phyloP scores from a whole-genome alignment of 2,888 invertebrate species.

The Melipona beecheii region DNA sequence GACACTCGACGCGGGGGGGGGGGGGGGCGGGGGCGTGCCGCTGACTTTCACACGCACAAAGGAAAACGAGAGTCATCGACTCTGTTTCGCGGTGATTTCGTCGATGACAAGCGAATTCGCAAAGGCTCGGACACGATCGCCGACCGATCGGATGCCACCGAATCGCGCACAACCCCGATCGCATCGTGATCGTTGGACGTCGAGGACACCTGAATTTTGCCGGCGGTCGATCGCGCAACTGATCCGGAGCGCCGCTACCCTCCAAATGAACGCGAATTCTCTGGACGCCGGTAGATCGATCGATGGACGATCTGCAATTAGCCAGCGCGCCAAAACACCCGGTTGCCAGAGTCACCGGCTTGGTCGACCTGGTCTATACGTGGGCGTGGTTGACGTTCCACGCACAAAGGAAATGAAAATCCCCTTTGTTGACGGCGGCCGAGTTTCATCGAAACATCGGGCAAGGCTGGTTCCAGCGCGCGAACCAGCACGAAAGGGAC shows the following conservation, averaged over 20 bases:
- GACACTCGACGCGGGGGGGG: neutral
- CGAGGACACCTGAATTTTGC: conserved; percentile 47
- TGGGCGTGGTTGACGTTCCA: conserved; percentile 50
- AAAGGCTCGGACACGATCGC: conserved; percentile 16
- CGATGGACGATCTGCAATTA: conserved; percentile 62
- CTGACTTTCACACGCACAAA: conserved; percentile 53
- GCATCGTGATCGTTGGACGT: conserved; percentile 21
- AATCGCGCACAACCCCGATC: conserved; percentile 19
- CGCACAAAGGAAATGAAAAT: conserved; percentile 64
- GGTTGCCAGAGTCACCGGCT: conserved; percentile 9
- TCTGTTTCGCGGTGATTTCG: conserved; percentile 46
- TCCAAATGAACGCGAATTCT: conserved; percentile 50
- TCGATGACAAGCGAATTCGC: conserved; percentile 28
- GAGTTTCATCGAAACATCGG: conserved; percentile 58
- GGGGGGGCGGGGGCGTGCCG: conserved; percentile 48
- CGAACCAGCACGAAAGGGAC: conserved; percentile 15
- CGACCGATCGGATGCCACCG: conserved; percentile 3
- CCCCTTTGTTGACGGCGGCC: conserved; percentile 47
- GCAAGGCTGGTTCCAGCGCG: neutral
- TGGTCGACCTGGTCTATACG: conserved; percentile 17
- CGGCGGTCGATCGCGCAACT: conserved; percentile 27
- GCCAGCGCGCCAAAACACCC: conserved; percentile 13
- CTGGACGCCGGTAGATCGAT: conserved; percentile 50
- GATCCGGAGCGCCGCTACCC: neutral
- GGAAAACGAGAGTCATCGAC: conserved; percentile 56